Base-by-base conservation (phyloP, 2,888 invertebrate species). In the Nomada fabriciana region DNA sequence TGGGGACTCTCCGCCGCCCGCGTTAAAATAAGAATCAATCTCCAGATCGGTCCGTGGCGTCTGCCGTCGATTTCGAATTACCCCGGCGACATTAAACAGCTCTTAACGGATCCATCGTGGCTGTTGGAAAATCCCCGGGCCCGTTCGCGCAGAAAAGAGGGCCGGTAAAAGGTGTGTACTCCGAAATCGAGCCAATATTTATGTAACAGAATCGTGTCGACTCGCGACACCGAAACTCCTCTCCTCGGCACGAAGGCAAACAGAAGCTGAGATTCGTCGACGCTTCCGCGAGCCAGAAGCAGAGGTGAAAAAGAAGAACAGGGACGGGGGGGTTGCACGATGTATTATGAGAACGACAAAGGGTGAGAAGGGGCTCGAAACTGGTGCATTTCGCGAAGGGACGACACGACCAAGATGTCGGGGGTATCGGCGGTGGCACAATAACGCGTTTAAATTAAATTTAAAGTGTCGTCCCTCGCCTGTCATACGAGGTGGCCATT, bases 371-470 rank as follows among this genome's bases (percentile, higher is more conserved):
- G 81, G 79, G 69, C 67, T 78, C 82, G 82, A 86, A 88, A 84
- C 77, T 86, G 82, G 85, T 83, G 85, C 86, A 88, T 76, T 65
- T 80, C 80, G 71, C 80, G 77, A 68, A 84, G 82, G 86, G 84
- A 69, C 74, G 25, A 23, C 74, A 76, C 47, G 68, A 75, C 42
- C 18, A 18, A 55, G 59, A 71, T 25, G 78, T 63, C 65, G 80
- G 61, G 78, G 82, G 82, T 72, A 85, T 63, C 65, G 80, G 64
- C 80, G 82, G 80, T 70, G 86, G 81, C 84, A 91, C 91, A 90
- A 91, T 91, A 80, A 82, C 83, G 84, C 91, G 89, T 89, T 91
- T 89, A 91, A 91, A 92, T 92, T 91, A 91, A 92, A 92, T 92
- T 91, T 91, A 88, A 91, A 92, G 89, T 91, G 91, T 91, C 90